Evolutionary conservation across 1,140 invertebrate genomes (phyloP).

Genomic region (Agrilus planipennis): DNA sequence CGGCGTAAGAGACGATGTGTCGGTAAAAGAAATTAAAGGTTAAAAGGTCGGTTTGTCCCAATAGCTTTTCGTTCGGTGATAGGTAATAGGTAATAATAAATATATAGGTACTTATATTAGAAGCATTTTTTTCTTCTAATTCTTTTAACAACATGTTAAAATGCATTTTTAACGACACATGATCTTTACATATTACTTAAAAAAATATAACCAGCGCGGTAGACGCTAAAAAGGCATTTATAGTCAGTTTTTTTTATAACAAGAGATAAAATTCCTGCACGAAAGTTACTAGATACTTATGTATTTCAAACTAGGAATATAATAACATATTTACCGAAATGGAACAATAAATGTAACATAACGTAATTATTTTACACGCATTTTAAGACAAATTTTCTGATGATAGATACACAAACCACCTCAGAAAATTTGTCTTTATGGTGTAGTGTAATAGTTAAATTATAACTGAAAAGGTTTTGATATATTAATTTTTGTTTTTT

Average conservation of each 20-base stretch:
- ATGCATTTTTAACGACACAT: slow-evolving; percentile 9
- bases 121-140: slow-evolving; percentile 3
- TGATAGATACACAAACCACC: neutral
- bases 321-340: slow-evolving; percentile 33
- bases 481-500: neutral
- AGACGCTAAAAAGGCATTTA: slow-evolving; percentile 33
- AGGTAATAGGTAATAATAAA: neutral
- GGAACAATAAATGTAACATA: slow-evolving; percentile 18
- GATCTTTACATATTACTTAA: slow-evolving; percentile 12
- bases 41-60: neutral
- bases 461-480: neutral
- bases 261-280: slow-evolving; percentile 5
- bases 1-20: slow-evolving; percentile 7
- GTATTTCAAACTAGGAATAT: slow-evolving; percentile 12
- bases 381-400: neutral
- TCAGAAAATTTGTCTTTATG: slow-evolving; percentile 4
- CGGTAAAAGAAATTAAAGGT: neutral
- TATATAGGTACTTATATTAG: slow-evolving; percentile 2
- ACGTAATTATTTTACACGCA: slow-evolving; percentile 1
- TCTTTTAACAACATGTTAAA: slow-evolving; percentile 1
- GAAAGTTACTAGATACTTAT: neutral
- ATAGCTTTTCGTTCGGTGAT: slow-evolving; percentile 1
- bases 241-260: slow-evolving; percentile 27
- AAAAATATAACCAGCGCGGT: slow-evolving; percentile 31
- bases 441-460: slow-evolving; percentile 1